Percentiles rank a stretch among this genome's conserved stretches.
Conservation (phyloP, 2,797 vertebrate genomes). For the Psittacula echo region DNA sequence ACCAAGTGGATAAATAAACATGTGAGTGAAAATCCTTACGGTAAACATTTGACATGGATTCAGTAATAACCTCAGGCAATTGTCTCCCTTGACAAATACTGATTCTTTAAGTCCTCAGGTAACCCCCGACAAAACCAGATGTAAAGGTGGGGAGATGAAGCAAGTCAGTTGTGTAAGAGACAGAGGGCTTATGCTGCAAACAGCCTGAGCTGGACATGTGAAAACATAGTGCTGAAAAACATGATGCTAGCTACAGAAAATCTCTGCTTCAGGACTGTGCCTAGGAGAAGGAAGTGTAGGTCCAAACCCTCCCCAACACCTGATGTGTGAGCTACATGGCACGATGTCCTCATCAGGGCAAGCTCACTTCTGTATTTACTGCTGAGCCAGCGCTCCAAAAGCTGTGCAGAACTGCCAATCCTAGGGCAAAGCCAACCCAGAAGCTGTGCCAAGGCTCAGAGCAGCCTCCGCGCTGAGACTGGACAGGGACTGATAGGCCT, state of each 20-base stretch:
- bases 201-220: neutral
- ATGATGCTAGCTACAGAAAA: neutral
- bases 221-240: neutral
- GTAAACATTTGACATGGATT: neutral
- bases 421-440: neutral
- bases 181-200: neutral
- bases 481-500: neutral
- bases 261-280: neutral
- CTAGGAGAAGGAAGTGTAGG: neutral
- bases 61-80: neutral
- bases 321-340: accelerated
- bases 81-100: neutral
- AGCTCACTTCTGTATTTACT: neutral
- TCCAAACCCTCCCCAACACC: neutral
- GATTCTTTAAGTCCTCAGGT: neutral
- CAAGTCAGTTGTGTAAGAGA: neutral
- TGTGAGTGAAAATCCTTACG: neutral
- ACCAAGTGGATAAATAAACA: neutral
- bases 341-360: accelerated
- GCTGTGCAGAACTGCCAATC: neutral
- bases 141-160: neutral
- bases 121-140: neutral
- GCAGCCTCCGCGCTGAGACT: neutral
- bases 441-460: neutral
- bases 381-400: neutral